Percentiles rank a stretch among this genome's conserved stretches.
These are phyloP conservation scores for Gambusia holbrooki DNA, from an alignment of 2,113 vertebrate genomes.

Conservation along the genomic window DNA sequence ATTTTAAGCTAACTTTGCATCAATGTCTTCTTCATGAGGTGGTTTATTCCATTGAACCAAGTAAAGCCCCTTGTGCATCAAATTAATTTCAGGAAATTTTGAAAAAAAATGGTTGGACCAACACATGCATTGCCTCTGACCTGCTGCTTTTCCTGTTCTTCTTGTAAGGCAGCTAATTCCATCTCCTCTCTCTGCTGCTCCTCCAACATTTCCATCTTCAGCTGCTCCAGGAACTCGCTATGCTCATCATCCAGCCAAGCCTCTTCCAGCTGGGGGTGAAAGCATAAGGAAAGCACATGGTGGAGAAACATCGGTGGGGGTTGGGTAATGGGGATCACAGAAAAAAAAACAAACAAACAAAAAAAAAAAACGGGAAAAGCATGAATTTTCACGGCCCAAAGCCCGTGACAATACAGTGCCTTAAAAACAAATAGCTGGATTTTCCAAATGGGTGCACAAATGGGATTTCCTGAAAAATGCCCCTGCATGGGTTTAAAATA, in stretches of 20 bases:
- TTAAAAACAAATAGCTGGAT: slow-evolving; percentile 44
- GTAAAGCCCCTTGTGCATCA: neutral
- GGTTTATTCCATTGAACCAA: neutral
- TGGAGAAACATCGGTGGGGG: no score
- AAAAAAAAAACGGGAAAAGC: neutral
- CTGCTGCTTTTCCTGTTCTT: slow-evolving; percentile 85
- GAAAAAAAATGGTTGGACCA: neutral
- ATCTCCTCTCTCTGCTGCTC: slow-evolving; percentile 89
- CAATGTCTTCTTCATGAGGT: neutral
- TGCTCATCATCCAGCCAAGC: slow-evolving; percentile 98
- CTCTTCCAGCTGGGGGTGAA: slow-evolving; percentile 87
- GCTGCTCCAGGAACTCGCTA: slow-evolving; percentile 95
- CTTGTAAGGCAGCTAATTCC: slow-evolving; percentile 83
- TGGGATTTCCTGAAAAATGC: slow-evolving; percentile 29
- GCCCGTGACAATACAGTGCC: slow-evolving; percentile 31
- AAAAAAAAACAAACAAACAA: neutral
- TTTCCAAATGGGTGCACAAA: slow-evolving; percentile 36
- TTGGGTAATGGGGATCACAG: neutral
- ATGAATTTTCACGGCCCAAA: slow-evolving; percentile 36
- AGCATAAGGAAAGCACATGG: slow-evolving; percentile 10
- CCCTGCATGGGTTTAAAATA: slow-evolving; percentile 23
- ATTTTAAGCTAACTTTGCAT: neutral
- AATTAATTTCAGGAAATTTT: neutral
- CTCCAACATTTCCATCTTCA: slow-evolving; percentile 95
- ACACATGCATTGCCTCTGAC: slow-evolving; percentile 42